These are phyloP conservation scores for Drosophila aff. DNA, from an alignment of 1,140 invertebrate species.

Conservation along the genomic window DNA sequence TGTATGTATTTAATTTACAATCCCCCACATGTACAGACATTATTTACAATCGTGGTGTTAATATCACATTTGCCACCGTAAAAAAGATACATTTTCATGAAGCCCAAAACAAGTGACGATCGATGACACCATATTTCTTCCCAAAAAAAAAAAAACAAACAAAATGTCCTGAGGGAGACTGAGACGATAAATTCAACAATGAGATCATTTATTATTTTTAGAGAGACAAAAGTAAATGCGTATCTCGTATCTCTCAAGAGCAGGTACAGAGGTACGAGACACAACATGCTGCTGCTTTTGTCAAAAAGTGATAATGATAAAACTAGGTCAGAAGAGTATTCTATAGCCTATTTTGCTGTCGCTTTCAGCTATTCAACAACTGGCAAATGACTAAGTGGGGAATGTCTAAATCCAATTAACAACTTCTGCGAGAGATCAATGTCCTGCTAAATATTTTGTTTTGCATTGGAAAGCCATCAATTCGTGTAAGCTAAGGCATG, in stretches of 20 bases:
- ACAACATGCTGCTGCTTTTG: conserved; percentile 16
- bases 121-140: conserved; percentile 38
- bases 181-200: conserved; percentile 26
- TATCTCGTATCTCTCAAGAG: conserved; percentile 21
- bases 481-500: conserved; percentile 30
- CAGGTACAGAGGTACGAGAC: conserved; percentile 24
- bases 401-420: conserved; percentile 28
- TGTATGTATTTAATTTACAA: conserved; percentile 70
- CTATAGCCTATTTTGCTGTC: conserved; percentile 25
- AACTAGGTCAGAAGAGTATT: conserved; percentile 53
- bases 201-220: conserved; percentile 48
- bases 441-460: conserved; percentile 16
- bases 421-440: conserved; percentile 37
- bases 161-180: conserved; percentile 46
- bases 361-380: conserved; percentile 15
- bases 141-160: background rate
- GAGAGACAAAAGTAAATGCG: conserved; percentile 27
- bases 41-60: conserved; percentile 63
- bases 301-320: conserved; percentile 53
- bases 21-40: conserved; percentile 64
- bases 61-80: conserved; percentile 59
- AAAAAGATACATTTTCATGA: conserved; percentile 53
- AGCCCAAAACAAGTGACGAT: conserved; percentile 37
- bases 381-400: conserved; percentile 12
- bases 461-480: conserved; percentile 15